phyloP scores from a whole-genome alignment of 2,113 vertebrate genomes.

The Salvelinus fontinalis region DNA sequence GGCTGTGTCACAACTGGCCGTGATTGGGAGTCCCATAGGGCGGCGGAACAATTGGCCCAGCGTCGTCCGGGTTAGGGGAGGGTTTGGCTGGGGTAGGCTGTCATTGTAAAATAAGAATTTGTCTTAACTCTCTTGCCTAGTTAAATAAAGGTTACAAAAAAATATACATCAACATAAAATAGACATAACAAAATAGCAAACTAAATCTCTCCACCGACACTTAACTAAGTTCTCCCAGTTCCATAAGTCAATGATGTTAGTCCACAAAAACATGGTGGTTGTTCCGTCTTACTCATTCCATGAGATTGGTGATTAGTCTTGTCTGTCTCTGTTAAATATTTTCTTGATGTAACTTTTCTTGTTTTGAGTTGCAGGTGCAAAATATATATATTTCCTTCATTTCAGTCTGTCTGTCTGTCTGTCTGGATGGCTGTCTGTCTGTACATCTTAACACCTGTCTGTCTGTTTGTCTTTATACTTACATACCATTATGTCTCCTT shows the following conservation, averaged over 20 bases:
- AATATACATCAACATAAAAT: neutral
- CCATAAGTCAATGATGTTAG: neutral
- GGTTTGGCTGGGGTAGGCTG: too few relatives aligned
- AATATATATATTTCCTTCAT: neutral
- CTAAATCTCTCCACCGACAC: neutral
- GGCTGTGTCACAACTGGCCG: too few relatives aligned
- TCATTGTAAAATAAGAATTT: too few relatives aligned
- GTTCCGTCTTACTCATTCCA: neutral
- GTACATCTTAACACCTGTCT: neutral
- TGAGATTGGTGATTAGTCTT: neutral
- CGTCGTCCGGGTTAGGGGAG: too few relatives aligned
- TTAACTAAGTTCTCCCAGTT: too few relatives aligned
- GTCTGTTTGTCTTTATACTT: neutral
- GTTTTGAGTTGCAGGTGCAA: neutral
- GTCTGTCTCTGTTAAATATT: neutral
- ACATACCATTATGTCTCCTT: neutral
- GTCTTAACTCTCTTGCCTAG: too few relatives aligned
- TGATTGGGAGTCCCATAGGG: too few relatives aligned
- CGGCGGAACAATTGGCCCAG: too few relatives aligned
- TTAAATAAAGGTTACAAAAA: neutral
- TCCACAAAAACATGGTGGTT: neutral
- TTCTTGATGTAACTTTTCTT: neutral
- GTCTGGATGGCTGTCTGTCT: too few relatives aligned
- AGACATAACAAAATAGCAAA: neutral
- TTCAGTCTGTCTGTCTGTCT: neutral